phyloP scores from a whole-genome alignment of 2,797 vertebrate genomes.

The Mus spretus region DNA sequence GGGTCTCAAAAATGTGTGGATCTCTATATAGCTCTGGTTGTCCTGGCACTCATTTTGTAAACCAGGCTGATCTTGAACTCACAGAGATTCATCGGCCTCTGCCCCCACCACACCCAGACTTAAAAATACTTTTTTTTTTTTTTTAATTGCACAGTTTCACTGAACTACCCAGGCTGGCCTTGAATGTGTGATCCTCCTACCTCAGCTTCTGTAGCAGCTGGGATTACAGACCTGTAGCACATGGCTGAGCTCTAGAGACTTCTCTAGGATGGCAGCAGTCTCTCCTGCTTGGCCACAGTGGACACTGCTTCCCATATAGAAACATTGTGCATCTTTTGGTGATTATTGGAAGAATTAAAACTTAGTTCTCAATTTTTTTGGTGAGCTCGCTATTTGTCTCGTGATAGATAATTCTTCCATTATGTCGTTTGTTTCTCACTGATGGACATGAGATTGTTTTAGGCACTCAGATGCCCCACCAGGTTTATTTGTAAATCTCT shows the following conservation, averaged over 20 bases:
- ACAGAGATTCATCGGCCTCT: neutral
- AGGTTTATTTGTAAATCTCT: neutral
- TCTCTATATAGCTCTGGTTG: neutral
- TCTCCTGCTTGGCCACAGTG: neutral
- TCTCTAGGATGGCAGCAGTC: neutral
- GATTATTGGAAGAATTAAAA: neutral
- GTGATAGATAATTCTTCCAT: neutral
- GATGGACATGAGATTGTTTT: neutral
- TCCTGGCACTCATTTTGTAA: neutral
- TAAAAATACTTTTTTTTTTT: neutral
- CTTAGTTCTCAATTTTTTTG: neutral
- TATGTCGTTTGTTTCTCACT: neutral
- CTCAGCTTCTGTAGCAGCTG: neutral
- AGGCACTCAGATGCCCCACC: neutral
- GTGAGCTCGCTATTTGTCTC: neutral
- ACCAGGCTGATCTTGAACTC: neutral
- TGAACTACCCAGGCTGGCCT: neutral
- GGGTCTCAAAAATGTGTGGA: neutral
- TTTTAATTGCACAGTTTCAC: neutral
- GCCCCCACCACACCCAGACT: neutral
- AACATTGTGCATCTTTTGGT: neutral
- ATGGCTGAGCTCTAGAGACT: neutral
- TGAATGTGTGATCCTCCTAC: neutral
- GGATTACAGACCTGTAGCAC: neutral
- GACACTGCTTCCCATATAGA: neutral